Conservation (phyloP, 2,113 vertebrate genomes). For the Tor tambroides region DNA sequence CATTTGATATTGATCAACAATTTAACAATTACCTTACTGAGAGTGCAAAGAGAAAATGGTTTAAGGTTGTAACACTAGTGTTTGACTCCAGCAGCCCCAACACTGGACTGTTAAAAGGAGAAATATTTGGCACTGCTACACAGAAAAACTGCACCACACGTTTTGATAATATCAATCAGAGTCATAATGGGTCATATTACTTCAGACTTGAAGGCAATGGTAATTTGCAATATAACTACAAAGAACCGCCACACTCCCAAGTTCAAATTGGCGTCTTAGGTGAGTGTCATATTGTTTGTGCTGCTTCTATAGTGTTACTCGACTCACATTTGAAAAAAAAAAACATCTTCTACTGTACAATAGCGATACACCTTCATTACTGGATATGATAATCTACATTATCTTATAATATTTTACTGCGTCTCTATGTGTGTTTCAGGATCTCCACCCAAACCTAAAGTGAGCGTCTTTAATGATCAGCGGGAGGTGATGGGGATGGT, state of each 20-base stretch:
- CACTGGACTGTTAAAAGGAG: neutral
- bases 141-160: slow-evolving; percentile 11
- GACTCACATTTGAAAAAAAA: neutral
- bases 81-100: neutral
- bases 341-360: neutral
- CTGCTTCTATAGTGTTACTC: neutral
- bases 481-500: no score
- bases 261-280: neutral
- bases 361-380: no score
- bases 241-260: neutral
- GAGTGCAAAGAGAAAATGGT: no score
- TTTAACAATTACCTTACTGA: no score
- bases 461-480: no score
- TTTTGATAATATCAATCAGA: neutral
- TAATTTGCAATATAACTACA: neutral
- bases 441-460: no score
- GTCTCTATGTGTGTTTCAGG: slow-evolving; percentile 34
- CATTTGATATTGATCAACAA: no score
- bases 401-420: slow-evolving; percentile 9
- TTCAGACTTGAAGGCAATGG: neutral
- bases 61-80: no score
- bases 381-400: neutral
- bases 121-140: slow-evolving; percentile 8
- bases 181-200: no score
- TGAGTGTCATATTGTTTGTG: slow-evolving; percentile 4